Evolutionary conservation across 2,888 invertebrate genomes (phyloP).

Genomic region (Macaria liturata): DNA sequence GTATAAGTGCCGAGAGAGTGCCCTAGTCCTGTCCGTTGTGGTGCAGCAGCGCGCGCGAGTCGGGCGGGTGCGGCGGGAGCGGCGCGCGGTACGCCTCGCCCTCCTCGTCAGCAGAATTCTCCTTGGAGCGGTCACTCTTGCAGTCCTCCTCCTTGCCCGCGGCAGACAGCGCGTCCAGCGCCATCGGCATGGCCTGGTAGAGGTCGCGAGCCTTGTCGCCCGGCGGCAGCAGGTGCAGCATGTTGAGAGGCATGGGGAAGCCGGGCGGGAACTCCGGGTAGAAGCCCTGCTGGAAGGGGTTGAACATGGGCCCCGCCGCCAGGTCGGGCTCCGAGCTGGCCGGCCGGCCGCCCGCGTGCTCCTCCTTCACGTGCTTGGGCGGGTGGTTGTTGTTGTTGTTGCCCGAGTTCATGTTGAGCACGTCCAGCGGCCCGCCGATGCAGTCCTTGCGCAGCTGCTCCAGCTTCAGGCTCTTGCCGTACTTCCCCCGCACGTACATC

Average conservation of each 20-base stretch:
- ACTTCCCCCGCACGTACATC: slow-evolving; percentile 96
- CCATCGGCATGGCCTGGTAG: slow-evolving; percentile 82
- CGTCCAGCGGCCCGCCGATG: slow-evolving; percentile 91
- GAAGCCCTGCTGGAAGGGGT: slow-evolving; percentile 91
- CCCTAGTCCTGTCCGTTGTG: slow-evolving; percentile 91
- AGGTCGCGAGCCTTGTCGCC: slow-evolving; percentile 88
- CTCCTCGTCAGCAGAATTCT: slow-evolving; percentile 84
- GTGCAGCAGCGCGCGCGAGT: slow-evolving; percentile 87
- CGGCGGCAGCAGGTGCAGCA: slow-evolving; percentile 92
- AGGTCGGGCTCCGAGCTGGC: slow-evolving; percentile 87
- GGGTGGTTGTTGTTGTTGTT: slow-evolving; percentile 84
- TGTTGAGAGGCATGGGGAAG: slow-evolving; percentile 92
- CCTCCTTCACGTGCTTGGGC: slow-evolving; percentile 82
- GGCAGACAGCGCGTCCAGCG: slow-evolving; percentile 81
- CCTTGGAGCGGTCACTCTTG: slow-evolving; percentile 85
- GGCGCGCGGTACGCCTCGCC: slow-evolving; percentile 78
- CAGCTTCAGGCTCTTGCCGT: slow-evolving; percentile 95
- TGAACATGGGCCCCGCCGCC: slow-evolving; percentile 87
- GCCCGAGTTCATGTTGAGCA: slow-evolving; percentile 85
- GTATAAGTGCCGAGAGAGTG: slow-evolving; percentile 40
- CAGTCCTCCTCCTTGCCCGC: slow-evolving; percentile 85
- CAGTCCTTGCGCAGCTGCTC: slow-evolving; percentile 95
- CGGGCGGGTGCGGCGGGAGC: slow-evolving; percentile 82
- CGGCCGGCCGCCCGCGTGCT: slow-evolving; percentile 79
- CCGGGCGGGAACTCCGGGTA: slow-evolving; percentile 92